A percentile compares a stretch with the other conserved stretches of the same genome.
Conservation (phyloP, 2,797 vertebrate genomes). For the Gobionotothen gibberifrons region DNA sequence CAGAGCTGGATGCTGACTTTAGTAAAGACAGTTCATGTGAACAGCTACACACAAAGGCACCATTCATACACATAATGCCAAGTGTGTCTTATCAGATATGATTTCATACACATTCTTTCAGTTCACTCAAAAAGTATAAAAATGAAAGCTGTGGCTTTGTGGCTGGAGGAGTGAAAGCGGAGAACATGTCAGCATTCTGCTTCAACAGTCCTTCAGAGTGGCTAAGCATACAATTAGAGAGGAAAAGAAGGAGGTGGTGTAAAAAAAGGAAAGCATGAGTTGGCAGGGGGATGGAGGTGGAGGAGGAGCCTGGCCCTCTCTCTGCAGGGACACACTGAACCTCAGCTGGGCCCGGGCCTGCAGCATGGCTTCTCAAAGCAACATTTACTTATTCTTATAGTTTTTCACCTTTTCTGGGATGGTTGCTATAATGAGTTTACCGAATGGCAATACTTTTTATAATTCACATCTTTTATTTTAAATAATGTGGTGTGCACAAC, state of each 20-base stretch:
- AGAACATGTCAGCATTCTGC: conserved; percentile 31
- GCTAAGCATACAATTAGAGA: conserved; percentile 57
- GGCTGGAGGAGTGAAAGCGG: conserved; percentile 12
- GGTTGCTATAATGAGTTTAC: not conserved
- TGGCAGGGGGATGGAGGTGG: conserved; percentile 53
- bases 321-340: conserved; percentile 18
- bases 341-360: conserved; percentile 30
- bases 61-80: not conserved
- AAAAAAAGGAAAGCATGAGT: conserved; percentile 50
- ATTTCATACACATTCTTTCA: conserved; percentile 23
- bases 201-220: conserved; percentile 55
- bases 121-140: not conserved
- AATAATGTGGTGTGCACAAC: no score
- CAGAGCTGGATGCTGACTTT: no score
- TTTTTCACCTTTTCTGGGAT: not conserved
- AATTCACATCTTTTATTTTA: no score
- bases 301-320: conserved; percentile 45
- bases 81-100: not conserved
- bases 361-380: conserved; percentile 26
- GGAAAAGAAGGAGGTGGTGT: conserved; percentile 40
- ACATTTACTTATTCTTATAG: not conserved
- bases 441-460: no score
- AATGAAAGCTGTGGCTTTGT: conserved; percentile 21
- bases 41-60: conserved; percentile 6
- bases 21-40: not conserved